These are phyloP conservation scores for Tapirus indicus DNA, from an alignment of 2,797 vertebrate genomes.

Conservation along the genomic window DNA sequence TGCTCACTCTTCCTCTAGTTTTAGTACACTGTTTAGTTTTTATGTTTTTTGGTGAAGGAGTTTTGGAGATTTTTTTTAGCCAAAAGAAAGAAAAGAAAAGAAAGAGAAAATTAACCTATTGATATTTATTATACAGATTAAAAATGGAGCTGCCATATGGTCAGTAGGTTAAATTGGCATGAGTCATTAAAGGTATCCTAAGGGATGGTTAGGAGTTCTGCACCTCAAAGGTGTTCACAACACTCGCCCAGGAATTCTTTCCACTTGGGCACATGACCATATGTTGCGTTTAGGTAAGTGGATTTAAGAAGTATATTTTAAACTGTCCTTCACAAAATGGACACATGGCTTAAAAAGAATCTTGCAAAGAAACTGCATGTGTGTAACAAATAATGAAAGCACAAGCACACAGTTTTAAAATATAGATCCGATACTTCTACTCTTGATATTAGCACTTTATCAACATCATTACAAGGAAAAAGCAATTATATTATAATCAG, in stretches of 20 bases:
- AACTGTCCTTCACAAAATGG: slow-evolving; percentile 30
- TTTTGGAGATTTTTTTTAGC: not conserved
- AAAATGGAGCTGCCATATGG: not conserved
- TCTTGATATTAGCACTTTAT: not conserved
- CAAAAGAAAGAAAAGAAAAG: not conserved
- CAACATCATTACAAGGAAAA: not conserved
- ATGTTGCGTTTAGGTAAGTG: not conserved
- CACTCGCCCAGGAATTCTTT: not conserved
- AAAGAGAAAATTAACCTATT: not conserved
- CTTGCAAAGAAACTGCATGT: not conserved
- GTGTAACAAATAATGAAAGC: not conserved
- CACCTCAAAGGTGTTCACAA: not conserved
- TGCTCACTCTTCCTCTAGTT: not conserved
- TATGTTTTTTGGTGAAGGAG: not conserved
- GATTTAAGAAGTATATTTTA: slow-evolving; percentile 8
- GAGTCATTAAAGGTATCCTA: not conserved
- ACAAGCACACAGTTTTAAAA: slow-evolving; percentile 8
- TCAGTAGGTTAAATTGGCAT: not conserved
- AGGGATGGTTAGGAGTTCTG: not conserved
- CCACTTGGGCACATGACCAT: not conserved
- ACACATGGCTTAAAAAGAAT: slow-evolving; percentile 43
- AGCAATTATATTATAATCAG: not conserved
- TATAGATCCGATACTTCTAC: not conserved
- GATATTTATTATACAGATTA: not conserved
- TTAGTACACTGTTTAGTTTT: not conserved